Percentiles rank a stretch among this genome's conserved stretches.
phyloP scores from a whole-genome alignment of 2,888 invertebrate species.

The Seira ritae region DNA sequence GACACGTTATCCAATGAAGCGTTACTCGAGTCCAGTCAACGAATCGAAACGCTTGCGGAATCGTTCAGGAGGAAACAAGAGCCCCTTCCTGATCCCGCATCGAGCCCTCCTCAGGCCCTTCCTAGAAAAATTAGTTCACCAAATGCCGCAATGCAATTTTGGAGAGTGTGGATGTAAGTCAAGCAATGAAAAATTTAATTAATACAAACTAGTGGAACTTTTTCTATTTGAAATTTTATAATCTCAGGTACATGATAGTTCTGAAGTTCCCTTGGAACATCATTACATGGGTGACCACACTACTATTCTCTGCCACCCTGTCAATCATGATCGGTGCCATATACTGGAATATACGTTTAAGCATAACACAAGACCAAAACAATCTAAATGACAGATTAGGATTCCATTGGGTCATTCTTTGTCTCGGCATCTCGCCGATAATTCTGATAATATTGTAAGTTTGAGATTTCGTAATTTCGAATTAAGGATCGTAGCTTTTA shows the following conservation, averaged over 20 bases:
- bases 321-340: slow-evolving; percentile 90
- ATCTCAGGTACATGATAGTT: slow-evolving; percentile 78
- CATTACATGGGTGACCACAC: slow-evolving; percentile 85
- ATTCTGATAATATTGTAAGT: slow-evolving; percentile 80
- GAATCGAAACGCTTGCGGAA: slow-evolving; percentile 92
- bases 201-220: neutral
- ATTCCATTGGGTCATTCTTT: slow-evolving; percentile 90
- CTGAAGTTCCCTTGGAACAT: slow-evolving; percentile 92
- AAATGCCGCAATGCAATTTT: slow-evolving; percentile 79
- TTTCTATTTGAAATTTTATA: slow-evolving; percentile 70
- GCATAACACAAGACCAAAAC: slow-evolving; percentile 78
- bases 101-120: slow-evolving; percentile 85
- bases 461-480: too few species aligned
- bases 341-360: slow-evolving; percentile 92
- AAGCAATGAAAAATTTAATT: neutral
- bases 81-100: slow-evolving; percentile 81
- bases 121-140: slow-evolving; percentile 79
- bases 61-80: slow-evolving; percentile 84
- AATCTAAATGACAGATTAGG: slow-evolving; percentile 81
- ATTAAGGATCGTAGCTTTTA: slow-evolving; percentile 75
- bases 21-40: slow-evolving; percentile 94
- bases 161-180: slow-evolving; percentile 81
- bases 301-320: slow-evolving; percentile 87
- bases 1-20: slow-evolving; percentile 96
- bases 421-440: slow-evolving; percentile 87